phyloP scores from a whole-genome alignment of 1,140 invertebrate species.

The Eubasilissa regina region DNA sequence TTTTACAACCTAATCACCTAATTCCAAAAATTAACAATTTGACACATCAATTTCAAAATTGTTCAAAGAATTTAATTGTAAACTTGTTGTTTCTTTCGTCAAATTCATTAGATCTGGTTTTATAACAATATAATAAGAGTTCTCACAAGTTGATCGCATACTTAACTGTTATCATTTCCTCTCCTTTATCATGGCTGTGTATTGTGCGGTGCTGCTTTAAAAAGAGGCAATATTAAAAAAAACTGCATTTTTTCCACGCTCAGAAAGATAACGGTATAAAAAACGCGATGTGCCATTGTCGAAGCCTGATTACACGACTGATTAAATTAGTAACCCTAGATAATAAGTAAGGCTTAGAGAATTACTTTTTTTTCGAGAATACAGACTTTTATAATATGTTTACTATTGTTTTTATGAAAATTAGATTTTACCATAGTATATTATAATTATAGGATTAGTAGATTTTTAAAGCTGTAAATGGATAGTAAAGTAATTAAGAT shows the following conservation, averaged over 20 bases:
- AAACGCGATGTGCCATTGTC: constrained; percentile 1
- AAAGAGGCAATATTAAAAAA: not conserved
- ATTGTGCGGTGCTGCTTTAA: not conserved
- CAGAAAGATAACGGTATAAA: constrained; percentile 14
- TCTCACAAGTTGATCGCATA: constrained; percentile 11
- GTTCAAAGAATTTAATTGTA: not conserved
- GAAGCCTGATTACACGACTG: not conserved
- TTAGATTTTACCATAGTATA: too few relatives aligned
- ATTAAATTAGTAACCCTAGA: constrained; percentile 6
- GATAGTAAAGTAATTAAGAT: too few relatives aligned
- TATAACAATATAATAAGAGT: not conserved
- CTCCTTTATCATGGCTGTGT: not conserved
- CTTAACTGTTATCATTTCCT: constrained; percentile 28
- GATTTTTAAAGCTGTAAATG: too few relatives aligned
- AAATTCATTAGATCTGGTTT: not conserved
- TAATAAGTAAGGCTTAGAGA: too few relatives aligned
- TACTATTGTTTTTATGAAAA: too few relatives aligned
- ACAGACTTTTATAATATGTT: too few relatives aligned
- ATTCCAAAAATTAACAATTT: too few relatives aligned
- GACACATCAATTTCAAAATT: too few relatives aligned
- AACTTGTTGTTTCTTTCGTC: not conserved
- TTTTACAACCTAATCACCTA: too few relatives aligned
- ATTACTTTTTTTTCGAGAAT: too few relatives aligned
- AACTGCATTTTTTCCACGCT: constrained; percentile 23
- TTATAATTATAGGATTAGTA: too few relatives aligned